phyloP scores from a whole-genome alignment of 1,140 invertebrate species.

The Caenorhabditis tropicalis region DNA sequence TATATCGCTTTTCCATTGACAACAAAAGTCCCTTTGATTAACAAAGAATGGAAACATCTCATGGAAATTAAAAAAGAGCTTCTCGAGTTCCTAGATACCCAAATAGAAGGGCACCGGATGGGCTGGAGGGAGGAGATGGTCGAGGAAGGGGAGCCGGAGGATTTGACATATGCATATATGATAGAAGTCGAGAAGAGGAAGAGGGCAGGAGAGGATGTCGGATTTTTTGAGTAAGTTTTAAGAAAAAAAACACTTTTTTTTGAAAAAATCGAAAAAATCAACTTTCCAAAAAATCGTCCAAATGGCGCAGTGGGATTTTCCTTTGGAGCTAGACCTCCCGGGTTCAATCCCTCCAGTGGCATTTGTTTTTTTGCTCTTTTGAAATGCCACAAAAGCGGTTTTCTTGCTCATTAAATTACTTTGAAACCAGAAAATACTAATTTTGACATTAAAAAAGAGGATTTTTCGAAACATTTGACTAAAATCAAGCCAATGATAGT shows the following conservation, averaged over 20 bases:
- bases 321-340: too few species aligned
- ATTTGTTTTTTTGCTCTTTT: too few species aligned
- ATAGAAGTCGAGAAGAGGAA: slow-evolving; percentile 65
- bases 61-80: slow-evolving; percentile 57
- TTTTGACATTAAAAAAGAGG: too few species aligned
- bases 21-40: slow-evolving; percentile 64
- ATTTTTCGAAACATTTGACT: too few species aligned
- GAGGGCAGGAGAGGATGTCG: slow-evolving; percentile 55
- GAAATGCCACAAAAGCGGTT: too few species aligned
- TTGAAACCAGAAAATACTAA: too few species aligned
- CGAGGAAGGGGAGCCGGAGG: slow-evolving; percentile 55
- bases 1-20: slow-evolving; percentile 65
- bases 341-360: too few species aligned
- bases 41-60: slow-evolving; percentile 62
- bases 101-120: slow-evolving; percentile 53
- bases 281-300: too few species aligned
- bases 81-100: slow-evolving; percentile 48
- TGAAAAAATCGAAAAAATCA: background rate
- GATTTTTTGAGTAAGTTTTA: slow-evolving; percentile 61
- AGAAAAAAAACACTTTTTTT: background rate
- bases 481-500: too few species aligned
- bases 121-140: slow-evolving; percentile 40
- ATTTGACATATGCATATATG: slow-evolving; percentile 70
- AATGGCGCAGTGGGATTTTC: too few species aligned
- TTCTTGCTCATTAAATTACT: too few species aligned